Percentiles rank a stretch among this genome's conserved stretches.
Conservation (phyloP, 2,113 vertebrate genomes). For the Eptatretus burgeri region DNA sequence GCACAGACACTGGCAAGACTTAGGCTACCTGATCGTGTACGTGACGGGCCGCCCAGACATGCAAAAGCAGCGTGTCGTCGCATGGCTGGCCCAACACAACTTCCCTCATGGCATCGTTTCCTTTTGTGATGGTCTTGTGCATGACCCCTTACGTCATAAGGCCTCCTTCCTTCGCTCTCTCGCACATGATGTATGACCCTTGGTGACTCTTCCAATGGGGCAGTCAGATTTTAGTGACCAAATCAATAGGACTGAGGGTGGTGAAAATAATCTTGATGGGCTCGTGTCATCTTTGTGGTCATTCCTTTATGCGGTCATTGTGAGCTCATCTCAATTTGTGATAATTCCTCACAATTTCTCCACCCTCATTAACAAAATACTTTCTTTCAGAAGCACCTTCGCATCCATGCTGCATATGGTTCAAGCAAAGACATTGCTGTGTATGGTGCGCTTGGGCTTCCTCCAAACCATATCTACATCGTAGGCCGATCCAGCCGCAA, state of each 20-base stretch:
- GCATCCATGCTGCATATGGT: slow-evolving; percentile 58
- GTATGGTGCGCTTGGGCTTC: slow-evolving; percentile 54
- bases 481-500: slow-evolving; percentile 79
- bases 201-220: too few species aligned
- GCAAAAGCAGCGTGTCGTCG: slow-evolving; percentile 98
- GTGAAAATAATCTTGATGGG: too few species aligned
- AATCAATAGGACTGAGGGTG: too few species aligned
- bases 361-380: background rate
- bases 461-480: slow-evolving; percentile 71
- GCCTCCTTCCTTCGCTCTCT: slow-evolving; percentile 77
- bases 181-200: slow-evolving; percentile 14
- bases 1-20: slow-evolving; percentile 78
- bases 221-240: too few species aligned
- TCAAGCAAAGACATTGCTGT: slow-evolving; percentile 89
- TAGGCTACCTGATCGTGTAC: slow-evolving; percentile 90
- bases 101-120: slow-evolving; percentile 85
- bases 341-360: too few species aligned
- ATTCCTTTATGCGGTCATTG: too few species aligned
- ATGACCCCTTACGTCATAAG: slow-evolving; percentile 81
- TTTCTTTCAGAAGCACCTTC: slow-evolving; percentile 43
- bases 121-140: slow-evolving; percentile 82
- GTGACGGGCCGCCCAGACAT: slow-evolving; percentile 91
- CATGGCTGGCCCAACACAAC: slow-evolving; percentile 94
- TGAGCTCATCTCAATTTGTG: too few species aligned
- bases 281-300: too few species aligned